These are phyloP conservation scores for Anoplius nigerrimus DNA, from an alignment of 2,888 invertebrate genomes.

Conservation along the genomic window DNA sequence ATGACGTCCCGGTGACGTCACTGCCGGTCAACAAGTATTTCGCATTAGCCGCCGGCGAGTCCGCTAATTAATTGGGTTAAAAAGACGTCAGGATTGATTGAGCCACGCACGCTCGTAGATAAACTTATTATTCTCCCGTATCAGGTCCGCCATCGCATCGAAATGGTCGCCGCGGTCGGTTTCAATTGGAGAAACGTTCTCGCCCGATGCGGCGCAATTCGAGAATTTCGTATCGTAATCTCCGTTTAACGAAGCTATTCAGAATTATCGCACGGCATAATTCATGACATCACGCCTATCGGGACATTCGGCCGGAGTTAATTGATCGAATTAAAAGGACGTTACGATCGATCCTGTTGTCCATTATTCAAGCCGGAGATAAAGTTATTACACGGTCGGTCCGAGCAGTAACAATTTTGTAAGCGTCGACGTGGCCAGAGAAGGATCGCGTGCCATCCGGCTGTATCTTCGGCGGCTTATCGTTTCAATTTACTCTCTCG, in stretches of 20 bases:
- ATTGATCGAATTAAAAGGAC: constrained; percentile 74
- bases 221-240: too few relatives aligned
- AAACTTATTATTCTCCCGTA: constrained; percentile 62
- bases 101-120: constrained; percentile 58
- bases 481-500: constrained; percentile 47
- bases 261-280: too few relatives aligned
- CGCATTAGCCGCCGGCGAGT: constrained; percentile 65
- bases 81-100: constrained; percentile 72
- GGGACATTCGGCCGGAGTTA: constrained; percentile 40
- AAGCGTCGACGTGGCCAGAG: constrained; percentile 10
- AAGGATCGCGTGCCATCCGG: constrained; percentile 53
- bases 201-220: too few relatives aligned
- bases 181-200: too few relatives aligned
- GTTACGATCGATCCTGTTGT: constrained; percentile 68
- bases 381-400: constrained; percentile 64
- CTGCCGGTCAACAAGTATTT: constrained; percentile 73
- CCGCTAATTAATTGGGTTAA: constrained; percentile 73
- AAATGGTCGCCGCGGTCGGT: too few relatives aligned
- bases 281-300: too few relatives aligned
- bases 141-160: constrained; percentile 9
- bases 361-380: constrained; percentile 54
- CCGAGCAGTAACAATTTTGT: constrained; percentile 52
- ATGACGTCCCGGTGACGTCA: constrained; percentile 70
- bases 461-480: constrained; percentile 45
- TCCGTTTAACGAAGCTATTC: too few relatives aligned